Evolutionary conservation across 2,797 vertebrate genomes (phyloP).

Genomic region (Onychomys torridus): DNA sequence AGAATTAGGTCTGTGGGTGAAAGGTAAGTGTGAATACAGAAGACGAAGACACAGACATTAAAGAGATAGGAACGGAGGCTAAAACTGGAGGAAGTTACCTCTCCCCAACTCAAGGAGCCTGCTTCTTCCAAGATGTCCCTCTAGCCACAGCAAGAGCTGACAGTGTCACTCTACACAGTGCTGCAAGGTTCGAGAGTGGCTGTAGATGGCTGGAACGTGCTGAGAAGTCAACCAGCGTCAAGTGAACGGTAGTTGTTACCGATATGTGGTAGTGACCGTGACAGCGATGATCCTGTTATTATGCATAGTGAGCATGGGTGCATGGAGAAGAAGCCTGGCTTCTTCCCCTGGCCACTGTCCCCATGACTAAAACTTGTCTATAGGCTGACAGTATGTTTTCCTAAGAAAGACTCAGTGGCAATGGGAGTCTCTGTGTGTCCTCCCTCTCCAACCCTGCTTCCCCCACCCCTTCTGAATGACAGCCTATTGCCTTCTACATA

Average conservation of each 20-base stretch:
- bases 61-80: not conserved
- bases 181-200: not conserved
- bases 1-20: constrained; percentile 6
- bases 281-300: not conserved
- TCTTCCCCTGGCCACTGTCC: not conserved
- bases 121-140: not conserved
- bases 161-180: not conserved
- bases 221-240: not conserved
- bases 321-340: not conserved
- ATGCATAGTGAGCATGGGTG: not conserved
- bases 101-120: not conserved
- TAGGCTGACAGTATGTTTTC: not conserved
- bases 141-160: not conserved
- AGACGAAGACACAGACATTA: not conserved
- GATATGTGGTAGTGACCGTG: not conserved
- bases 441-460: not conserved
- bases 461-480: not conserved
- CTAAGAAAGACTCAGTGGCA: not conserved
- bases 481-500: not conserved
- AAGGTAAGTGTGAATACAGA: not conserved
- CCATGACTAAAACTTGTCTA: not conserved
- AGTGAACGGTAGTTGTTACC: not conserved
- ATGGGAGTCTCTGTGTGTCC: not conserved
- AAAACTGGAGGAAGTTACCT: not conserved
- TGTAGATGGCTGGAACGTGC: not conserved